Conservation (phyloP, 1,140 invertebrate species). For the Tribolium madens region DNA sequence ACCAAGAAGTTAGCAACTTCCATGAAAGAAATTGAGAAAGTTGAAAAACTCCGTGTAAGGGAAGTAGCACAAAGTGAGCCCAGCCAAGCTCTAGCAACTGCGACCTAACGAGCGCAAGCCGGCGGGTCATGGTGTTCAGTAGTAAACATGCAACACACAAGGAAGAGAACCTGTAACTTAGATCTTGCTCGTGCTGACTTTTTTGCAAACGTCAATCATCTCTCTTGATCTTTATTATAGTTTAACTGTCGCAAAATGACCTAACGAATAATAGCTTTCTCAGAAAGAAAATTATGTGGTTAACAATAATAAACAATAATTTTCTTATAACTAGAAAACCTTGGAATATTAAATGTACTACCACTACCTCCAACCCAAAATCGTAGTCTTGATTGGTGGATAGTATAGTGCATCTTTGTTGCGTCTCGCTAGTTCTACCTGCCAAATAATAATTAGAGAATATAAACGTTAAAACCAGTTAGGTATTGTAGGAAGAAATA, state of each 20-base stretch:
- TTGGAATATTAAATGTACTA: not conserved
- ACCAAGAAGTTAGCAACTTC: not conserved
- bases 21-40: not conserved
- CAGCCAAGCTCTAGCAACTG: slow-evolving; percentile 16
- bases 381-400: not conserved
- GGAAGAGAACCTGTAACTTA: slow-evolving; percentile 43
- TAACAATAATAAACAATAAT: slow-evolving; percentile 27
- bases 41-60: not conserved
- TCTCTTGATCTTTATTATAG: slow-evolving; percentile 37
- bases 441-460: slow-evolving; percentile 16
- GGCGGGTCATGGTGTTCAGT: slow-evolving; percentile 48
- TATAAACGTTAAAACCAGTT: slow-evolving; percentile 50
- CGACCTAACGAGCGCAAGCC: not conserved
- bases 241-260: slow-evolving; percentile 34
- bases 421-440: not conserved
- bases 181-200: slow-evolving; percentile 33
- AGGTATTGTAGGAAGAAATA: slow-evolving; percentile 56
- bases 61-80: not conserved
- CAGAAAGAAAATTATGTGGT: slow-evolving; percentile 13
- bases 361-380: not conserved
- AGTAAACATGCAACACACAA: slow-evolving; percentile 44
- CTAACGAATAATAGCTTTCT: slow-evolving; percentile 17
- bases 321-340: slow-evolving; percentile 16
- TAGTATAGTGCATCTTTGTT: not conserved
- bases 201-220: slow-evolving; percentile 37